phyloP scores from a whole-genome alignment of 2,888 invertebrate species.

The Tetramorium bicarinatum region DNA sequence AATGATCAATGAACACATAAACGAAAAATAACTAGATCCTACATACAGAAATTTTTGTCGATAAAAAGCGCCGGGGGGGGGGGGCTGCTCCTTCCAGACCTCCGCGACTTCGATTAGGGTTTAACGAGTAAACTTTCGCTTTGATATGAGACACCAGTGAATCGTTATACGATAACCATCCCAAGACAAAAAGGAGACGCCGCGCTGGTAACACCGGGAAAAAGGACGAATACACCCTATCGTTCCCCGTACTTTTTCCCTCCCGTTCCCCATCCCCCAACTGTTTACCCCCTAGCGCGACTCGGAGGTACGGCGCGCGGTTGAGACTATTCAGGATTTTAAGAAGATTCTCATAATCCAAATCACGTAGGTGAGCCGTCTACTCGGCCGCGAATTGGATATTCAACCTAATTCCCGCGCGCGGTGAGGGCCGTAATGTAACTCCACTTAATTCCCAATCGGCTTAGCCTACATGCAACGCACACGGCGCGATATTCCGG shows the following conservation, averaged over 20 bases:
- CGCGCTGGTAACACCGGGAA: neutral
- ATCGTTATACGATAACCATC: constrained; percentile 25
- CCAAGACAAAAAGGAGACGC: constrained; percentile 17
- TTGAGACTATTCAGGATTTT: constrained; percentile 26
- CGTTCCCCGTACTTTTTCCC: neutral
- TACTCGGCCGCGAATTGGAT: constrained; percentile 62
- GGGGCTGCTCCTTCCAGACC: neutral
- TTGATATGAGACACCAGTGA: constrained; percentile 28
- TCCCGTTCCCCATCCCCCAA: neutral
- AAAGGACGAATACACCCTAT: constrained; percentile 1
- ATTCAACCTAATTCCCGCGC: constrained; percentile 73
- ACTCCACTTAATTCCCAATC: constrained; percentile 76
- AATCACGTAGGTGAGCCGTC: constrained; percentile 49
- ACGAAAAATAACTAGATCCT: neutral
- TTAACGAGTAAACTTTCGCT: constrained; percentile 44
- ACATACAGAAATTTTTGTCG: constrained; percentile 3
- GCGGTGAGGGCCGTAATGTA: constrained; percentile 67
- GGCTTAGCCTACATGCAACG: constrained; percentile 75
- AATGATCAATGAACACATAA: neutral
- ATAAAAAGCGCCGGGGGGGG: neutral
- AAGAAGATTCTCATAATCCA: constrained; percentile 60
- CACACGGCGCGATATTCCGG: constrained; percentile 32
- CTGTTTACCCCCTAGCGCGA: neutral
- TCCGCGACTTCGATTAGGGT: constrained; percentile 19
- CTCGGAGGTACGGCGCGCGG: neutral